These are phyloP conservation scores for Patella depressa DNA, from an alignment of 2,888 invertebrate genomes.

Conservation along the genomic window DNA sequence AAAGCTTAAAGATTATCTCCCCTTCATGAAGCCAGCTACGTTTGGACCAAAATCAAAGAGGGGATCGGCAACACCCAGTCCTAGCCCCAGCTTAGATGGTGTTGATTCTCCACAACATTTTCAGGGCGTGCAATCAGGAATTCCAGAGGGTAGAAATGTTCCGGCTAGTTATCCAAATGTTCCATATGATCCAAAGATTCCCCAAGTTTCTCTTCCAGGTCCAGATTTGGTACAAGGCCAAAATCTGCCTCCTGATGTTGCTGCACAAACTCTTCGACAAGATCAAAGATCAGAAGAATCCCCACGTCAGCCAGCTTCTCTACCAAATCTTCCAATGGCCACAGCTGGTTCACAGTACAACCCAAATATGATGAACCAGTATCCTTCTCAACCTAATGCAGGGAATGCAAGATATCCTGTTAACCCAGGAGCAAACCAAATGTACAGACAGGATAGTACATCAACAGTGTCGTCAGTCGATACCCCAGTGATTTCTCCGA, in stretches of 20 bases:
- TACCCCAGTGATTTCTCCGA: constrained; percentile 51
- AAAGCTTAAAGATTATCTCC: constrained; percentile 90
- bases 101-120: constrained; percentile 1
- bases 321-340: neutral
- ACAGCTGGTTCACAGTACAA: constrained; percentile 30
- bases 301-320: neutral
- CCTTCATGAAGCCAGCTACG: constrained; percentile 78
- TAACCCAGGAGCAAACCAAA: constrained; percentile 26
- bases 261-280: constrained; percentile 15
- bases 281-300: constrained; percentile 13
- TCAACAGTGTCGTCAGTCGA: constrained; percentile 47
- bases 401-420: constrained; percentile 17
- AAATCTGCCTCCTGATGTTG: neutral
- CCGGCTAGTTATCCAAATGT: constrained; percentile 2
- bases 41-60: constrained; percentile 60
- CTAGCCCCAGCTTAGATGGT: constrained; percentile 30
- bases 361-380: constrained; percentile 22
- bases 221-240: constrained; percentile 8
- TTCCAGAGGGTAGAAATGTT: constrained; percentile 39
- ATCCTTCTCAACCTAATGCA: constrained; percentile 19
- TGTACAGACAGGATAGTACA: constrained; percentile 32
- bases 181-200: neutral
- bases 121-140: constrained; percentile 31
- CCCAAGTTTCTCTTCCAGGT: neutral
- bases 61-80: constrained; percentile 35